Evolutionary conservation across 2,113 vertebrate genomes (phyloP).

Genomic region (Spermophilus dauricus): DNA sequence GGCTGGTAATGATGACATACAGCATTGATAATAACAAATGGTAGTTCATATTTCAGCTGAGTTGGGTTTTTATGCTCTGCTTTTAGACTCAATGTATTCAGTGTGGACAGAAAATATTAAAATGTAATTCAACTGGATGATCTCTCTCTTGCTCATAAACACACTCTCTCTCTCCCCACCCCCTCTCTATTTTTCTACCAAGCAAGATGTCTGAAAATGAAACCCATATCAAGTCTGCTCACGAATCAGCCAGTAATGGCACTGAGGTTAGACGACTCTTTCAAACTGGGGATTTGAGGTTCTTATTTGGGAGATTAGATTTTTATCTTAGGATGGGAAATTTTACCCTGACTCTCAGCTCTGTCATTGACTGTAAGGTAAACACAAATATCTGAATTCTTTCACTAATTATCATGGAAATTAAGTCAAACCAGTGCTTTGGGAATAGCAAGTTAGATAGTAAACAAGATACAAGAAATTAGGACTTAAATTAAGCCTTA

Average conservation of each 20-base stretch:
- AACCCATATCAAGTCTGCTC: constrained; percentile 43
- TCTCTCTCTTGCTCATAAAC: neutral
- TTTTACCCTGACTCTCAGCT: constrained; percentile 47
- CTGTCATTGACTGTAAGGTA: neutral
- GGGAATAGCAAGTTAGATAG: neutral
- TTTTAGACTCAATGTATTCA: constrained; percentile 74
- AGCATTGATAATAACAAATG: constrained; percentile 82
- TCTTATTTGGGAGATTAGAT: constrained; percentile 59
- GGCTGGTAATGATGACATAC: constrained; percentile 82
- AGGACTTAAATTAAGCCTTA: neutral
- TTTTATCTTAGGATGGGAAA: constrained; percentile 46
- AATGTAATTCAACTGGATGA: constrained; percentile 66
- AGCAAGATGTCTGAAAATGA: constrained; percentile 66
- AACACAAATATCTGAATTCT: constrained; percentile 16
- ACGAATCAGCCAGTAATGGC: neutral
- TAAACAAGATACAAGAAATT: neutral
- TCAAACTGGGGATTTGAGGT: constrained; percentile 53
- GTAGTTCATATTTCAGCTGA: constrained; percentile 83
- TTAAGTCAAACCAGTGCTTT: neutral
- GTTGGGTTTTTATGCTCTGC: constrained; percentile 76
- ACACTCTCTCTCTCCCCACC: too few relatives aligned
- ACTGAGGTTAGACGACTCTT: neutral
- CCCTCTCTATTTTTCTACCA: constrained; percentile 15
- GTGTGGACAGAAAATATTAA: constrained; percentile 77
- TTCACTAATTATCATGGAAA: constrained; percentile 55